Conservation (phyloP, 2,888 invertebrate species). For the Cryptocephalus primarius region DNA sequence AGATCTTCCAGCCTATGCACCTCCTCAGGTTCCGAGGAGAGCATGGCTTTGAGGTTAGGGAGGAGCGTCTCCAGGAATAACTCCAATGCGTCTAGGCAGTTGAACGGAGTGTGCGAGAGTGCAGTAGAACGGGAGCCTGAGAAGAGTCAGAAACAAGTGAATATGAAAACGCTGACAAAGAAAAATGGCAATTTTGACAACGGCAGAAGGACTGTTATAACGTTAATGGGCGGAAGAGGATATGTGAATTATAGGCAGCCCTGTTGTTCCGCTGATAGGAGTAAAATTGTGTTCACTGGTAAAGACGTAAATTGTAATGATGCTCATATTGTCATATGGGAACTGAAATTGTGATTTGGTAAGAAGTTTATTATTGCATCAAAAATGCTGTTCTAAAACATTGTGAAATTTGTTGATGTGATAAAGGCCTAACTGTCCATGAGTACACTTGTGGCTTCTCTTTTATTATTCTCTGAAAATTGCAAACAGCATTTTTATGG, state of each 20-base stretch:
- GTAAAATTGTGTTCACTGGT: slow-evolving; percentile 37
- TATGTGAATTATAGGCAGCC: slow-evolving; percentile 79
- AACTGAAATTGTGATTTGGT: slow-evolving; percentile 61
- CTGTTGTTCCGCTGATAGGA: slow-evolving; percentile 38
- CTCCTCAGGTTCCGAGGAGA: slow-evolving; percentile 79
- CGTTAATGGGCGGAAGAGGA: slow-evolving; percentile 79
- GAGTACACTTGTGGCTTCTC: too few species aligned
- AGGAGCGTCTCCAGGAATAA: slow-evolving; percentile 65
- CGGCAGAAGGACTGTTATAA: slow-evolving; percentile 65
- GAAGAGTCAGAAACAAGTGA: slow-evolving; percentile 11
- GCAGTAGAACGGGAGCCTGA: slow-evolving; percentile 15
- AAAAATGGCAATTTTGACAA: slow-evolving; percentile 20
- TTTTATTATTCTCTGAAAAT: too few species aligned
- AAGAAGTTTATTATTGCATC: slow-evolving; percentile 1
- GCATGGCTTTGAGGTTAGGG: slow-evolving; percentile 53
- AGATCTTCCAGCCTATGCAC: slow-evolving; percentile 51
- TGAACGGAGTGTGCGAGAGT: slow-evolving; percentile 32
- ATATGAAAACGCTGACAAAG: slow-evolving; percentile 23
- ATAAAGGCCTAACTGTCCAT: not conserved
- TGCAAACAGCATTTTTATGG: too few species aligned
- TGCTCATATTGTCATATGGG: slow-evolving; percentile 86
- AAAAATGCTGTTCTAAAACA: not conserved
- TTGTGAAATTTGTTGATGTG: not conserved
- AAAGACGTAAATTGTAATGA: slow-evolving; percentile 69
- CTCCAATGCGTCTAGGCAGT: slow-evolving; percentile 60